Conservation (phyloP, 2,113 vertebrate species). For the Pimephales promelas region DNA sequence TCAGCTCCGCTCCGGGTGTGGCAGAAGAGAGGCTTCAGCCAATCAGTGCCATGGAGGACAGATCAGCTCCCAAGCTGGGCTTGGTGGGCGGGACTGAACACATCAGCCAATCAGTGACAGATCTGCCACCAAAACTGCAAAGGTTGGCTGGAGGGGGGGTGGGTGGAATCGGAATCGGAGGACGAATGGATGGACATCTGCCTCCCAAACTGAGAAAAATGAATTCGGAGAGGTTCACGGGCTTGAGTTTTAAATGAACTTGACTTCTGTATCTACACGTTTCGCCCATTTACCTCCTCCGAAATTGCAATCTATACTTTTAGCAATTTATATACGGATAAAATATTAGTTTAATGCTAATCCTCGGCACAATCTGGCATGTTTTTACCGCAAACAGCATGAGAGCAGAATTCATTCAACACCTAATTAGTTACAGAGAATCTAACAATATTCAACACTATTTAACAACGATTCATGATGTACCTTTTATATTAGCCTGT, state of each 20-base stretch:
- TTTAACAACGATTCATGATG: not conserved
- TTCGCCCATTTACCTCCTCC: constrained; percentile 47
- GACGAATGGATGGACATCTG: constrained; percentile 60
- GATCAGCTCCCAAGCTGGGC: constrained; percentile 77
- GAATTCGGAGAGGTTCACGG: constrained; percentile 96
- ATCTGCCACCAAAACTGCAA: constrained; percentile 83
- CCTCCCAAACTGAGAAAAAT: constrained; percentile 92
- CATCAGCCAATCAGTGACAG: constrained; percentile 76
- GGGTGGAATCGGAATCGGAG: constrained; percentile 56
- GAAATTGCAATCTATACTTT: constrained; percentile 54
- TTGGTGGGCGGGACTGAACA: constrained; percentile 77
- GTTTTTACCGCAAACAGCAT: constrained; percentile 87
- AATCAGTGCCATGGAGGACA: constrained; percentile 92
- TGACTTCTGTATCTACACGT: not conserved
- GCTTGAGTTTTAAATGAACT: constrained; percentile 72
- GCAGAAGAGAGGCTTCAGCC: constrained; percentile 94
- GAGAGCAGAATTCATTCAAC: constrained; percentile 57
- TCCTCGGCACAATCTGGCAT: constrained; percentile 82
- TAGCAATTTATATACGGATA: constrained; percentile 75
- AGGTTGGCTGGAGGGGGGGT: constrained; percentile 57
- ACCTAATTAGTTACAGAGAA: constrained; percentile 31
- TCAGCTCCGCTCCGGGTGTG: constrained; percentile 97
- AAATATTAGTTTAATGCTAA: constrained; percentile 60
- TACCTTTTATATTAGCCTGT: constrained; percentile 32
- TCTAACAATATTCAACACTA: constrained; percentile 11